Evolutionary conservation across 2,113 vertebrate genomes (phyloP).

Genomic region (Cricetomys ansorgei): DNA sequence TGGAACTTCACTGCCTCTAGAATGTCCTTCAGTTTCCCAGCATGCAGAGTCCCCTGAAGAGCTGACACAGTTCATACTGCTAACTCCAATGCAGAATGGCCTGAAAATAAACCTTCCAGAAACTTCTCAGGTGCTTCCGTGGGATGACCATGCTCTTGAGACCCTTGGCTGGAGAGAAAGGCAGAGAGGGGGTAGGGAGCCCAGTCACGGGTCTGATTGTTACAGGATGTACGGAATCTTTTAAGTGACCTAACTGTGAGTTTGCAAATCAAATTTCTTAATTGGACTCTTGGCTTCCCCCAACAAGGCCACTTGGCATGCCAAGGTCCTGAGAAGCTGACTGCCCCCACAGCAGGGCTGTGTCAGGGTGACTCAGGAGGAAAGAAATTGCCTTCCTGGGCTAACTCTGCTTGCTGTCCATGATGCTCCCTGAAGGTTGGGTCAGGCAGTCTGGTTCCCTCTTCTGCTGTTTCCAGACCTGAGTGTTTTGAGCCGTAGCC

Average conservation of each 20-base stretch:
- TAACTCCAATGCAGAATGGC: background rate
- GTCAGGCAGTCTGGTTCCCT: background rate
- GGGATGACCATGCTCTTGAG: background rate
- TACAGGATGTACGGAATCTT: background rate
- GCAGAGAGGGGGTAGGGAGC: too few relatives aligned
- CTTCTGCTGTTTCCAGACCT: background rate
- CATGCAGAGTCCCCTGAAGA: background rate
- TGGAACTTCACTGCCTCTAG: accelerated
- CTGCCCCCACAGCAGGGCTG: background rate
- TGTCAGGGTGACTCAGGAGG: slow-evolving; percentile 21
- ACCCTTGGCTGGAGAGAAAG: background rate
- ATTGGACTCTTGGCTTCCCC: slow-evolving; percentile 66
- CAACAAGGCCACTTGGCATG: slow-evolving; percentile 23
- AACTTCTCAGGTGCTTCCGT: background rate
- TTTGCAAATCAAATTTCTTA: slow-evolving; percentile 70
- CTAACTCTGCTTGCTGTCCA: background rate
- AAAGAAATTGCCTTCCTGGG: background rate
- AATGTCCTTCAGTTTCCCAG: background rate
- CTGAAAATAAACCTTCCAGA: background rate
- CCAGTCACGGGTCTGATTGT: background rate
- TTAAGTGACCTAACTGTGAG: slow-evolving; percentile 33
- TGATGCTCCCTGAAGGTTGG: accelerated
- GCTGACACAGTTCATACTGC: accelerated
- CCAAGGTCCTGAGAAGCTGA: slow-evolving; percentile 26
- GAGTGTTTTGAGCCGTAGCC: background rate